Conservation (phyloP, 2,888 invertebrate species). For the Rhabditophanes sp. region DNA sequence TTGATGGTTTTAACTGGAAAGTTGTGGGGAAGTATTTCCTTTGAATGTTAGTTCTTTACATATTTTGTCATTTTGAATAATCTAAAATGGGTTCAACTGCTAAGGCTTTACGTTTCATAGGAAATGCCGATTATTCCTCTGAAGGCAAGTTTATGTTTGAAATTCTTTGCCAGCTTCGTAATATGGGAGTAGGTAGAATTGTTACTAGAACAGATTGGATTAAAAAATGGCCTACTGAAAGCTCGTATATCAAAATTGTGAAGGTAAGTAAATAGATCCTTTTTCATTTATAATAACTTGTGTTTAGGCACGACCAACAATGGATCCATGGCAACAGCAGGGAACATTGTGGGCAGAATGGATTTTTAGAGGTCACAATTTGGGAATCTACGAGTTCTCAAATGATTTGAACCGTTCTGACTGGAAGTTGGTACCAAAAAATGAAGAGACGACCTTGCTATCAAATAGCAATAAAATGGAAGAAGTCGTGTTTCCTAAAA, state of each 20-base stretch:
- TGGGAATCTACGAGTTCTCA: constrained; percentile 36
- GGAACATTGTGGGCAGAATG: constrained; percentile 37
- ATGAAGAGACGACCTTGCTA: constrained; percentile 25
- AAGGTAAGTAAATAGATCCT: constrained; percentile 15
- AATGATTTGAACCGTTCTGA: constrained; percentile 37
- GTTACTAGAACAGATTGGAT: constrained; percentile 40
- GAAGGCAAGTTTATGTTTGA: constrained; percentile 42
- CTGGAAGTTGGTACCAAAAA: constrained; percentile 38
- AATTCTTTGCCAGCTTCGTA: constrained; percentile 34
- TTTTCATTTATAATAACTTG: constrained; percentile 3
- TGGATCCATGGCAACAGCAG: constrained; percentile 37
- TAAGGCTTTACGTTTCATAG: constrained; percentile 38
- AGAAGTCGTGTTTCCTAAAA: constrained; percentile 20
- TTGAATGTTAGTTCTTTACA: no score
- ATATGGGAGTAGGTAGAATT: constrained; percentile 38
- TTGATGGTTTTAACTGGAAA: no score
- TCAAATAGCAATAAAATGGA: constrained; percentile 11
- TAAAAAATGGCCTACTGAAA: constrained; percentile 39
- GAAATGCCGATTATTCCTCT: constrained; percentile 32
- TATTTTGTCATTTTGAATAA: no score
- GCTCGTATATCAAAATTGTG: constrained; percentile 33
- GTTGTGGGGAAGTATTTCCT: no score
- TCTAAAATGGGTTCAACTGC: no score
- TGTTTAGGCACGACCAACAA: constrained; percentile 30
- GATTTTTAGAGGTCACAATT: constrained; percentile 31